These are phyloP conservation scores for Zosterops pallidus DNA, from an alignment of 2,113 vertebrate genomes.

Conservation along the genomic window DNA sequence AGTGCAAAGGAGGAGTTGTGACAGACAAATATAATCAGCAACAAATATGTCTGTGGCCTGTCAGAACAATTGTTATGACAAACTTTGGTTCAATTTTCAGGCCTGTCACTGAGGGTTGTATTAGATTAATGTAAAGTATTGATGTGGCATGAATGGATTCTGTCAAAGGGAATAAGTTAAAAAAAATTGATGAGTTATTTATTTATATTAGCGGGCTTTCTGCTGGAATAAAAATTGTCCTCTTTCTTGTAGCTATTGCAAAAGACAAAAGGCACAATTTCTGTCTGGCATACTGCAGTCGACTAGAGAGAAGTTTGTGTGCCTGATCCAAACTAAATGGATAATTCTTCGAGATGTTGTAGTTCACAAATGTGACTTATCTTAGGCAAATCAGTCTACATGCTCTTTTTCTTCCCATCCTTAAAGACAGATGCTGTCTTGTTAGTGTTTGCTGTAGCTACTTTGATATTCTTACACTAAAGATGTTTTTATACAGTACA, in stretches of 20 bases:
- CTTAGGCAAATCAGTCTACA: neutral
- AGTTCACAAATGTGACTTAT: neutral
- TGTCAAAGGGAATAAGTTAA: constrained; percentile 1
- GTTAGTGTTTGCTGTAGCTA: neutral
- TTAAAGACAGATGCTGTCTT: neutral
- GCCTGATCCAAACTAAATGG: neutral
- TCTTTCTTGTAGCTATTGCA: neutral
- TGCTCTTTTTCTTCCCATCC: neutral
- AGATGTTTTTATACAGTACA: neutral
- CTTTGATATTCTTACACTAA: neutral
- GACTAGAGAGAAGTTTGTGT: neutral
- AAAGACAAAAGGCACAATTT: neutral
- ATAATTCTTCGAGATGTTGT: neutral
- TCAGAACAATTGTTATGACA: neutral
- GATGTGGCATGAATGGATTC: neutral
- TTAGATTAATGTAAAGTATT: neutral
- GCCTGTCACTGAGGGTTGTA: neutral
- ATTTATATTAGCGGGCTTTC: neutral
- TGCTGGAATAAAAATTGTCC: neutral
- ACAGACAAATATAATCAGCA: neutral
- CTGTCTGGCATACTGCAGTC: neutral
- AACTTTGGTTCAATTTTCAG: constrained; percentile 11
- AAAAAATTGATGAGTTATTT: neutral
- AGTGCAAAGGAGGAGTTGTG: neutral
- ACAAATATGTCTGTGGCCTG: neutral